Percentiles rank a stretch among this genome's conserved stretches.
Conservation (phyloP, 2,888 invertebrate species). For the Exephanes ischioxanthus region DNA sequence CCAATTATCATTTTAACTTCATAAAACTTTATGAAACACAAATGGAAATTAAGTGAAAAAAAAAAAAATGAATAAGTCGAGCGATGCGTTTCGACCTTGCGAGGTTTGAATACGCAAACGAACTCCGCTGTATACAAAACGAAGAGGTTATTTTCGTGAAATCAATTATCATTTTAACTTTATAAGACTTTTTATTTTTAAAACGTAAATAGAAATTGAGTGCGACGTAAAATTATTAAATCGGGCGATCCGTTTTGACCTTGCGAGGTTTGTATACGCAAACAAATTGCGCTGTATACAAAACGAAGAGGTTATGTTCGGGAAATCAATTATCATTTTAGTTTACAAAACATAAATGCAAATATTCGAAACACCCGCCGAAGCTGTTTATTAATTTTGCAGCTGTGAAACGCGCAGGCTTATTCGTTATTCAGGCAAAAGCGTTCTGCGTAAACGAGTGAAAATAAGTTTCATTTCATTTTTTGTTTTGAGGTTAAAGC, state of each 20-base stretch:
- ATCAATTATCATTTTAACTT: too few species aligned
- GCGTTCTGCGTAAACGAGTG: background rate
- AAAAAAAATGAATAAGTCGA: too few species aligned
- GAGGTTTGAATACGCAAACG: too few species aligned
- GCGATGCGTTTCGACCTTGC: too few species aligned
- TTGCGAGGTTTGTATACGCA: background rate
- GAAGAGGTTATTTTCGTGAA: too few species aligned
- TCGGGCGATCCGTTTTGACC: background rate
- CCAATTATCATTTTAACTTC: background rate
- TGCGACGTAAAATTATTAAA: too few species aligned
- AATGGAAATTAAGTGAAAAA: background rate
- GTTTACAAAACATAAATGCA: background rate
- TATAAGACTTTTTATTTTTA: too few species aligned
- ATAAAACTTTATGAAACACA: background rate
- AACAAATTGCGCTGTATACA: background rate
- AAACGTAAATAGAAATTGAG: too few species aligned
- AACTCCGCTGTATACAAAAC: too few species aligned
- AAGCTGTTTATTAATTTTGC: conserved; percentile 8
- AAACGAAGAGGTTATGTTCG: conserved; percentile 32
- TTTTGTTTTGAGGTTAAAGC: conserved; percentile 45
- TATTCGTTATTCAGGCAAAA: background rate
- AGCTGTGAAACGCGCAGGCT: background rate
- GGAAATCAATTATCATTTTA: background rate
- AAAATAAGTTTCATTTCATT: background rate
- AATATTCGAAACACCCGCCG: background rate